These are phyloP conservation scores for Esox lucius DNA, from an alignment of 2,797 vertebrate species.

Conservation along the genomic window DNA sequence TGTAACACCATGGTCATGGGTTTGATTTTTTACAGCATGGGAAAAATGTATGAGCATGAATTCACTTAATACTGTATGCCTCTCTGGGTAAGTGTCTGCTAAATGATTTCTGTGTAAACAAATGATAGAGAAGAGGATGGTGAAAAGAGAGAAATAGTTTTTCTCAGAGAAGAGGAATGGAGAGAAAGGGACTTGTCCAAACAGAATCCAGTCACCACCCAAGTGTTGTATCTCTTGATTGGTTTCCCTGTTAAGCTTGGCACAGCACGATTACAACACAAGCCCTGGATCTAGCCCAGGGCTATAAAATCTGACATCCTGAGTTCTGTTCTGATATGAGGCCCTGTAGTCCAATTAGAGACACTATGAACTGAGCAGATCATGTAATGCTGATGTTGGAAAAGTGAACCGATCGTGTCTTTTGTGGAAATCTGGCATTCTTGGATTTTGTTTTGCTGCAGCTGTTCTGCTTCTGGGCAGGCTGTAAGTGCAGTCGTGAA, in stretches of 20 bases:
- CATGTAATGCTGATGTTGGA: neutral
- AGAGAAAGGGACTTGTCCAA: conserved; percentile 52
- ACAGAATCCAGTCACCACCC: conserved; percentile 57
- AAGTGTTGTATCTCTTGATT: conserved; percentile 52
- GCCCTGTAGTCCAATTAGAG: neutral
- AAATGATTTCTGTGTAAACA: too few relatives aligned
- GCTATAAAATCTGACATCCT: neutral
- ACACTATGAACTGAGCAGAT: neutral
- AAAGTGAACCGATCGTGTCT: neutral
- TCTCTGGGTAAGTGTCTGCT: too few relatives aligned
- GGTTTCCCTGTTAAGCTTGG: conserved; percentile 33
- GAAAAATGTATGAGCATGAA: too few relatives aligned
- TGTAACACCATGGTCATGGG: too few relatives aligned
- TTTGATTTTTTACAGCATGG: too few relatives aligned
- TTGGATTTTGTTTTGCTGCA: conserved; percentile 7
- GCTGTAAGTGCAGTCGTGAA: conserved; percentile 22
- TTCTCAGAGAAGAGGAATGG: neutral
- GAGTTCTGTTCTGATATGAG: neutral
- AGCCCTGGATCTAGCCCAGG: neutral
- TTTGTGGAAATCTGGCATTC: neutral
- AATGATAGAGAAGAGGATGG: neutral
- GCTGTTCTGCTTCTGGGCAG: conserved; percentile 9
- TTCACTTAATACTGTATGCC: too few relatives aligned
- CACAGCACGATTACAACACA: neutral
- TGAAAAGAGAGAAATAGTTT: neutral